Evolutionary conservation across 2,797 vertebrate species (phyloP), one percentile per base, ranked within the genome.

Genomic region (Craterocephalus amniculus): DNA sequence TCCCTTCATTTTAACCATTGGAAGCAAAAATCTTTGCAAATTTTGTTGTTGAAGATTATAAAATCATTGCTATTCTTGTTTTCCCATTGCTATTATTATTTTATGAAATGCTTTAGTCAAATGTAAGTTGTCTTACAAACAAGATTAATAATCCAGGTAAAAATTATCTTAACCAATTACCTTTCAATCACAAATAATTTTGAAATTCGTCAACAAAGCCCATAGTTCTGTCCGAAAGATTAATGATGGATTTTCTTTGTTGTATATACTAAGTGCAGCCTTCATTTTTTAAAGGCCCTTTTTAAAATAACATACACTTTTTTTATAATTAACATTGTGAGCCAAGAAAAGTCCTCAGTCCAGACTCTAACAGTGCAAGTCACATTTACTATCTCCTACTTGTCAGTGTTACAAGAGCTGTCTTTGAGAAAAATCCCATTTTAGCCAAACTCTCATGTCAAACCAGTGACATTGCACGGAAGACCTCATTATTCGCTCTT

Each of bases 381-480:
- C 31, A 0, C 9, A 35, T 34, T 58, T 59, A 43, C 72, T 51
- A 63, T 73, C 38, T 67, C 20, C 7, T 67, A 26, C 58, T 26
- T 72, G 32, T 67, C 36, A 71, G n/a, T 29, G n/a, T 60, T 63
- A 32, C 26, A 27, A 8, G 62, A 69, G 35, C 32, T 78, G 74
- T 63, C 40, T n/a, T n/a, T 63, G 24, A 16, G 54, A 78, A 58
- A 65, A 81, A 64, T 71, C 26, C 48, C 55, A 61, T 58, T 22
- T 60, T 49, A 43, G 34, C 63, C 63, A 56, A 32, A 63, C 40
- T 67, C 64, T 63, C 36, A 78, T 74, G 65, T 51, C 6, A 71
- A 9, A 59, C 13, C 32, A 63, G 58, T 76, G 74, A 77, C 59
- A 66, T 72, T 74, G 72, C 32, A 58, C 40, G 65, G 60, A 32